Base-by-base conservation (phyloP, 2,113 vertebrate genomes). In the Ammodytes marinus region DNA sequence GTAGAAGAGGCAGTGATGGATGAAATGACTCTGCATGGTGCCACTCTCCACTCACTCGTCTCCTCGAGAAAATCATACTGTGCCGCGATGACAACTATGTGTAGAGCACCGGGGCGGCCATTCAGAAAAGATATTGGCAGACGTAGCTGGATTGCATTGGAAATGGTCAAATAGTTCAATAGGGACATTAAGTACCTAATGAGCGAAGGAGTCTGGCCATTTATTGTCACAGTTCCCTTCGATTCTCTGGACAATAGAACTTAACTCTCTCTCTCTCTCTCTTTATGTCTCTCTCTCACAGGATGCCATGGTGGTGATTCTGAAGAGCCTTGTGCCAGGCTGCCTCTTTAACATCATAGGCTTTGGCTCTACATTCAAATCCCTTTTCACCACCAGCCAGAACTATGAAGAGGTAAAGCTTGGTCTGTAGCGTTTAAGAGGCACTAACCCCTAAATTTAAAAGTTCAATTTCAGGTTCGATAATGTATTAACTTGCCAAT, bases 311-410 rank as follows among this genome's bases (percentile, higher is more conserved):
- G 70, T 99, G 87, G 96, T 99, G 78, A 90, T 96, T 74, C 95
- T 99, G 37, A 99, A 99, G 86, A 99, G 97, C 88, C 96, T 99
- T 15, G 93, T 96, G 87, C 97, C 98, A 4, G 85, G 92, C 0
- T 98, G 97, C 82, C 93, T 98, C 47, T 99, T 99, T 94, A 99
- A 99, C 4, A 1, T 99, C 80, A 70, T 99, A 1, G 94, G 96
- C 11, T 99, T 99, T 19, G 97, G 98, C 61, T 97, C 98, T 1
- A 96, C 96, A 0, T 99, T 98, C 88, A 98, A 96, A 89, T 92
- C 95, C 0, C 90, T 98, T 27, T 99, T 99, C 77, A 92, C 96
- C 68, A 95, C 93, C 90, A 99, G 98, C 71, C 97, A 95, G 91
- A 89, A 71, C 77, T 99, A 98, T 5, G 94, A 92, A 40, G 98